Percentiles rank a stretch among this genome's conserved stretches.
phyloP scores from a whole-genome alignment of 2,888 invertebrate genomes.

The Tachina fera region DNA sequence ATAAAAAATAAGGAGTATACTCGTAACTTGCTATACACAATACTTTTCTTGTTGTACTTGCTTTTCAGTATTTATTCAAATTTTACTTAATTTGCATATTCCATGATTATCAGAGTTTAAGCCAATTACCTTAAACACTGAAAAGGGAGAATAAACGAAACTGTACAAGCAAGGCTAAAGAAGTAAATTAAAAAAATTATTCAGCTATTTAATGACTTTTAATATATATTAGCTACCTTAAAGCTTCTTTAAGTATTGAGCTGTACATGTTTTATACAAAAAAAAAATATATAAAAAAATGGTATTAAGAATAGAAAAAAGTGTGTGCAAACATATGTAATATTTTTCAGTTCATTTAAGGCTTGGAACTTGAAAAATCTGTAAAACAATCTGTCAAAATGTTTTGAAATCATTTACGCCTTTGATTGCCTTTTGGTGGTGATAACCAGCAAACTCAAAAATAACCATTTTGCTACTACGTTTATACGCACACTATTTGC shows the following conservation, averaged over 20 bases:
- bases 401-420: too few species aligned
- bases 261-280: not conserved
- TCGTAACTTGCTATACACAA: not conserved
- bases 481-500: too few species aligned
- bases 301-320: too few species aligned
- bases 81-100: conserved; percentile 67
- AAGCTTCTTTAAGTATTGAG: not conserved
- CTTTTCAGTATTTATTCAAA: conserved; percentile 44
- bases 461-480: too few species aligned
- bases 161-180: not conserved
- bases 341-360: too few species aligned
- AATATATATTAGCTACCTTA: conserved; percentile 42
- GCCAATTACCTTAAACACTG: conserved; percentile 55
- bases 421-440: too few species aligned
- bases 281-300: too few species aligned
- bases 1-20: not conserved
- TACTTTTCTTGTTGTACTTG: conserved; percentile 5
- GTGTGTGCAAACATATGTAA: too few species aligned
- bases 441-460: too few species aligned
- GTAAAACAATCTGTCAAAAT: too few species aligned
- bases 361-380: too few species aligned
- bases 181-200: not conserved
- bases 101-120: conserved; percentile 65
- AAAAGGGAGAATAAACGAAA: not conserved
- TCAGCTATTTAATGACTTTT: conserved; percentile 49